Conservation (phyloP, 1,140 invertebrate species). For the Macrosteles quadrilineatus region DNA sequence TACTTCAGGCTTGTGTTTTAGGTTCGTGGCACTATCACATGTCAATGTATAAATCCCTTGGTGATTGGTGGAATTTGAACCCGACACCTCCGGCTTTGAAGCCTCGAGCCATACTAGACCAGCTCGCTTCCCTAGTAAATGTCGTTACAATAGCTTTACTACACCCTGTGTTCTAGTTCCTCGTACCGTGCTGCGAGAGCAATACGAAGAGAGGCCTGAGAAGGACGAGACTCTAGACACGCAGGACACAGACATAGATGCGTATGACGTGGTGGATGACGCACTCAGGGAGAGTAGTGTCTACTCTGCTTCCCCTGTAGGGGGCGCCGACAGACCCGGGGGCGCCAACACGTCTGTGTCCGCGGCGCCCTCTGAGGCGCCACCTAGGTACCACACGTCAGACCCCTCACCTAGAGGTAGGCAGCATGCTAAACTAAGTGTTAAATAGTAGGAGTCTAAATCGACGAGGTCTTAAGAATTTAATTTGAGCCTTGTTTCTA, state of each 20-base stretch:
- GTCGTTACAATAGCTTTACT: no score
- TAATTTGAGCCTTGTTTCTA: no score
- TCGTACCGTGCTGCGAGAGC: slow-evolving; percentile 75
- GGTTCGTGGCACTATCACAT: no score
- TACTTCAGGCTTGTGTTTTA: no score
- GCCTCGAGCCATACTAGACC: no score
- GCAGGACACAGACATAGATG: slow-evolving; percentile 53
- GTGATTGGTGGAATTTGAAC: no score
- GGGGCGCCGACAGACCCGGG: slow-evolving; percentile 49
- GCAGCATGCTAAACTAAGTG: no score
- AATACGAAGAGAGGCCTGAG: slow-evolving; percentile 71
- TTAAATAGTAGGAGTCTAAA: no score
- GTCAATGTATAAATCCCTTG: no score
- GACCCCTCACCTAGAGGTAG: slow-evolving; percentile 17
- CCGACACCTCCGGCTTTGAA: no score
- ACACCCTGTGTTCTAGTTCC: slow-evolving; percentile 68
- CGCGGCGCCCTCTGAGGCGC: slow-evolving; percentile 1
- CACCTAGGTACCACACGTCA: slow-evolving; percentile 27
- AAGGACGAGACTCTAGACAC: slow-evolving; percentile 62
- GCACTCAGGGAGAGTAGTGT: slow-evolving; percentile 46
- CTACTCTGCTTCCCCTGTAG: slow-evolving; percentile 55
- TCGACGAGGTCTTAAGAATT: no score
- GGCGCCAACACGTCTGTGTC: slow-evolving; percentile 38
- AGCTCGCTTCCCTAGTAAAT: no score
- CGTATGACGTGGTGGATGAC: slow-evolving; percentile 48